Evolutionary conservation across 1,140 invertebrate species (phyloP).

Genomic region (Monomorium pharaonis): DNA sequence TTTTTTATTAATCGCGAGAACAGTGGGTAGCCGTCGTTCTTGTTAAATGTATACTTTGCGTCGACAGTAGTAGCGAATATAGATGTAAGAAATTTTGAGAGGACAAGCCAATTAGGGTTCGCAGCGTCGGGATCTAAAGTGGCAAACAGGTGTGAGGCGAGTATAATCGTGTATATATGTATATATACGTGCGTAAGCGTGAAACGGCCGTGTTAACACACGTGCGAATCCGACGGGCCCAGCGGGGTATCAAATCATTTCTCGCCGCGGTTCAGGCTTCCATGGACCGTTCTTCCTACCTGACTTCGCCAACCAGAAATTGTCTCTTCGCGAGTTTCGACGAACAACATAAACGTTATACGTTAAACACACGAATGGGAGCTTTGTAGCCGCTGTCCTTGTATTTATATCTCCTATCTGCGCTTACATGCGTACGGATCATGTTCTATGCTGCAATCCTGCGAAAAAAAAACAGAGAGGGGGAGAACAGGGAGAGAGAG

Average conservation of each 20-base stretch:
- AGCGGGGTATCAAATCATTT: conserved; percentile 59
- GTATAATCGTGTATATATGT: conserved; percentile 45
- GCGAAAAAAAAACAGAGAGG: background rate
- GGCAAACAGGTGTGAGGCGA: conserved; percentile 60
- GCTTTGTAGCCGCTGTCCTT: background rate
- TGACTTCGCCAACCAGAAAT: background rate
- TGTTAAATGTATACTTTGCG: background rate
- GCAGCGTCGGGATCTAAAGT: conserved; percentile 25
- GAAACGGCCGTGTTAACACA: conserved; percentile 68
- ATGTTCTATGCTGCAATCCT: background rate
- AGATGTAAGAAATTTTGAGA: conserved; percentile 71
- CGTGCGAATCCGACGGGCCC: conserved; percentile 51
- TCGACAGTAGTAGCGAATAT: conserved; percentile 50
- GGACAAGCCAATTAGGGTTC: conserved; percentile 77
- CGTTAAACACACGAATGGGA: background rate
- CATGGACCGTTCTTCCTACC: conserved; percentile 36
- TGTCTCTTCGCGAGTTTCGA: background rate
- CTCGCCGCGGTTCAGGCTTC: conserved; percentile 34
- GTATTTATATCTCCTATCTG: background rate
- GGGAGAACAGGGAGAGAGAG: background rate
- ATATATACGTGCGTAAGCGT: conserved; percentile 27
- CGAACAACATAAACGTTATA: too few species aligned
- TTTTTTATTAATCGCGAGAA: conserved; percentile 21
- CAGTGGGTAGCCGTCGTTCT: background rate
- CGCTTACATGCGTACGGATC: background rate